Evolutionary conservation across 2,888 invertebrate species (phyloP), one percentile per base, ranked within the genome.

Genomic region (Harpagoxenus sublaevis): DNA sequence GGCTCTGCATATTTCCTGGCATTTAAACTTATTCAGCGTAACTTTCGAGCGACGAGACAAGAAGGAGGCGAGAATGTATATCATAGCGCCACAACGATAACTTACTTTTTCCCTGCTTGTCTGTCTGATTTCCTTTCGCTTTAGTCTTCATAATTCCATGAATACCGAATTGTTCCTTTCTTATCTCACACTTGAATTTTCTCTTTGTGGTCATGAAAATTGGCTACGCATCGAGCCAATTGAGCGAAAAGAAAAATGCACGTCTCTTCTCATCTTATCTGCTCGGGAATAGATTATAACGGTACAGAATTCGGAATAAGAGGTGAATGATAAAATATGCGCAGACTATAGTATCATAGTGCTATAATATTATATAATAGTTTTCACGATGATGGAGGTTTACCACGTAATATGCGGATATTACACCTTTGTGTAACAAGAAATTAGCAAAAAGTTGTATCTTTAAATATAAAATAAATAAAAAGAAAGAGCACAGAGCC

Each of bases 21-120:
- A 75, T 82, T 82, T 82, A 82, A 82, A 75, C 82, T 82, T 82
- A 74, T 62, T 75, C 82, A 53, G 8, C 74, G 23, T 48, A 53
- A 63, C 63, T 63, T 28, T 53, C 31, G 35, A 48, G 35, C 45
- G 60, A 60, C 45, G 23, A 71, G 71, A 35, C 79, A 60, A 31
- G 57, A 8, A 53, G 15, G 57, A 48, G 45, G 57, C 31, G 12
- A 70, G 62, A 48, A 39, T 53, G 62, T 68, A 57, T 51, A 53
- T 42, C 51, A 35, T 39, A 51, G 51, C 51, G 60, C 28, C 57
- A 12, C 57, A 79, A 66, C 78, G 68, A 70, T 79, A 79, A 79
- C 71, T 79, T 79, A 70, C 79, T 71, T 70, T 45, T 68, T 45
- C 57, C 45, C 35, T 45, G 53, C 53, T 55, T 66, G 57, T 57